phyloP scores from a whole-genome alignment of 2,797 vertebrate genomes.

The Oreochromis grahami region DNA sequence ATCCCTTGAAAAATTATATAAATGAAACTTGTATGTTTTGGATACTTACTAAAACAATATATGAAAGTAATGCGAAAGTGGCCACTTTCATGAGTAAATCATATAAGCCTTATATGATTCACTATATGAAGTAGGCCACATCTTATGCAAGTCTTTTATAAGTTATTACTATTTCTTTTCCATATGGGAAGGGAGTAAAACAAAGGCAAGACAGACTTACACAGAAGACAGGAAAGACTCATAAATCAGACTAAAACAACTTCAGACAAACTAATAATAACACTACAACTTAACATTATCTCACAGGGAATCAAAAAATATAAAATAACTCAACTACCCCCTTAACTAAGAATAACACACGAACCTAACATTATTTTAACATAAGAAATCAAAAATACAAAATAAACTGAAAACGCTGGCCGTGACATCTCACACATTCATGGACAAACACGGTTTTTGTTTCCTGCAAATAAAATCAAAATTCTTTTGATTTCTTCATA shows the following conservation, averaged over 20 bases:
- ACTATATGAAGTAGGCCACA: no score
- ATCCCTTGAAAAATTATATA: no score
- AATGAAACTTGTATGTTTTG: no score
- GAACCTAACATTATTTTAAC: not conserved
- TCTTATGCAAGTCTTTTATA: no score
- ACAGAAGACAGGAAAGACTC: not conserved
- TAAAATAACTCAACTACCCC: not conserved
- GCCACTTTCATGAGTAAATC: no score
- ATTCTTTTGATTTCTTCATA: not conserved
- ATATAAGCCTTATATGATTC: no score
- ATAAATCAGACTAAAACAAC: not conserved
- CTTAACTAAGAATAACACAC: not conserved
- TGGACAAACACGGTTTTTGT: not conserved
- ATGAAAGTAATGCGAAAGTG: no score
- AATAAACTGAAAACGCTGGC: not conserved
- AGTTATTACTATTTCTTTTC: no score
- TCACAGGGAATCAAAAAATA: not conserved
- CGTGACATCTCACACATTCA: not conserved
- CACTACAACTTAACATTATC: not conserved
- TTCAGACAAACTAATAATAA: not conserved
- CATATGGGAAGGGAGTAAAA: not conserved
- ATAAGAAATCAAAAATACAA: not conserved
- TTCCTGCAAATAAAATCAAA: not conserved
- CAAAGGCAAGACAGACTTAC: accelerated
- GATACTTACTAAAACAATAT: no score